Base-by-base conservation (phyloP, 2,113 vertebrate genomes). In the Brevimyrus niger region DNA sequence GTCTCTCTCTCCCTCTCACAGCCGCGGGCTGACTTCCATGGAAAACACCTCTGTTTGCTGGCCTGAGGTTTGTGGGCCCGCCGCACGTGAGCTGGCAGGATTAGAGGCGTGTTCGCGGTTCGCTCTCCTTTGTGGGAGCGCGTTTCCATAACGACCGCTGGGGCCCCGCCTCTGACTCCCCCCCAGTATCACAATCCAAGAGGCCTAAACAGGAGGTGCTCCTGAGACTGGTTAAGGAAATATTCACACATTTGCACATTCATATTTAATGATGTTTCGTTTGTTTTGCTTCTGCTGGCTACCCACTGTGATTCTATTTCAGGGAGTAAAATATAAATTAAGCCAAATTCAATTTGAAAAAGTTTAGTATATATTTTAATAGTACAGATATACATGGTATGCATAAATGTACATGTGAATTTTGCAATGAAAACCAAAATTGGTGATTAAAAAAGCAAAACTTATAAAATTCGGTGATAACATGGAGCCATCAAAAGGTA, bases 21-120 rank as follows among this genome's bases (percentile, higher is more conserved):
- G 84, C 83, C 89, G 38, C 90, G 35, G 38, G 42, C 46, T 42
- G 53, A 51, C 50, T 90, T 83, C 83, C 88, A 65, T 65, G 27
- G 65, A 87, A 51, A 53, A 55, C 83, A 58, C 88, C 90, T 89
- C 46, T 46, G 87, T 65, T 69, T 69, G 21, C 58, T 23, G 42
- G 85, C 10, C 85, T 7, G 27, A 31, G n/a, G 50, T 47, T 87
- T 51, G 85, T 51, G n/a, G 27, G n/a, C 61, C 21, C n/a, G 44
- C 38, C 42, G 11, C 19, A 19, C 53, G 53, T 7, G 13, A 80
- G 69, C 65, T 76, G 27, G 23, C 65, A 38, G 47, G 47, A 88
- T 80, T 76, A 51, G 46, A 31, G n/a, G 23, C 46, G 9, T 35
- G n/a, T 53, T 19, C 23, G 27, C 15, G 9, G 15, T 53, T 8